phyloP scores from a whole-genome alignment of 2,113 vertebrate species.

The Lutjanus erythropterus region DNA sequence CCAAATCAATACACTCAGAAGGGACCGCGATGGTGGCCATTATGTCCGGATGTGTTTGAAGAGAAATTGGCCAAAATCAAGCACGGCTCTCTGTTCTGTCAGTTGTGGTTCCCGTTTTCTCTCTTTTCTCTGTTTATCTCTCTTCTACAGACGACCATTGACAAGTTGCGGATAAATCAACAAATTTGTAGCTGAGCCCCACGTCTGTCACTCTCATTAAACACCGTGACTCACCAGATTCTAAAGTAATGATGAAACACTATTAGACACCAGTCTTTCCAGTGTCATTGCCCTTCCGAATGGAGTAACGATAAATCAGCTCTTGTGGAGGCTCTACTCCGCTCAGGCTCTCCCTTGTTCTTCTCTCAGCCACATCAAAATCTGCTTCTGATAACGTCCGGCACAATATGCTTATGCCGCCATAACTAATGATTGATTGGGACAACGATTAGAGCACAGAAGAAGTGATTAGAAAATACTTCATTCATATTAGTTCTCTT shows the following conservation, averaged over 20 bases:
- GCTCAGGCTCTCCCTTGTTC: constrained; percentile 47
- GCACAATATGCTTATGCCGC: constrained; percentile 43
- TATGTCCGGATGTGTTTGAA: constrained; percentile 54
- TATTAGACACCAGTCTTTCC: constrained; percentile 54
- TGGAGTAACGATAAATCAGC: constrained; percentile 56
- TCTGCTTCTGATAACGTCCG: constrained; percentile 62
- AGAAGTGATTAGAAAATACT: constrained; percentile 76
- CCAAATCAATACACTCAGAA: constrained; percentile 72
- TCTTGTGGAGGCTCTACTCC: constrained; percentile 51
- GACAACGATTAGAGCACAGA: constrained; percentile 64
- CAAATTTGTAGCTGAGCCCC: constrained; percentile 48
- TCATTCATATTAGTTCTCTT: constrained; percentile 76
- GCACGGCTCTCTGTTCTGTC: constrained; percentile 39
- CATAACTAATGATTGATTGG: constrained; percentile 71
- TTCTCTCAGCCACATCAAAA: constrained; percentile 60
- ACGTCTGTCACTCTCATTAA: constrained; percentile 63
- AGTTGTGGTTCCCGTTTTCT: constrained; percentile 45
- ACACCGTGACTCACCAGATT: constrained; percentile 46
- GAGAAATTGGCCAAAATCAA: constrained; percentile 68
- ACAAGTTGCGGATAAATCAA: constrained; percentile 63
- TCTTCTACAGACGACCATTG: constrained; percentile 50
- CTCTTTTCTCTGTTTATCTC: constrained; percentile 58
- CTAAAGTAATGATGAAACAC: constrained; percentile 60
- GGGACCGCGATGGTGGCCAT: constrained; percentile 47
- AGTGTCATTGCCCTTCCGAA: constrained; percentile 51